A percentile compares a stretch with the other conserved stretches of the same genome.
Conservation (phyloP, 1,140 invertebrate species). For the Aporrectodea caliginosa region DNA sequence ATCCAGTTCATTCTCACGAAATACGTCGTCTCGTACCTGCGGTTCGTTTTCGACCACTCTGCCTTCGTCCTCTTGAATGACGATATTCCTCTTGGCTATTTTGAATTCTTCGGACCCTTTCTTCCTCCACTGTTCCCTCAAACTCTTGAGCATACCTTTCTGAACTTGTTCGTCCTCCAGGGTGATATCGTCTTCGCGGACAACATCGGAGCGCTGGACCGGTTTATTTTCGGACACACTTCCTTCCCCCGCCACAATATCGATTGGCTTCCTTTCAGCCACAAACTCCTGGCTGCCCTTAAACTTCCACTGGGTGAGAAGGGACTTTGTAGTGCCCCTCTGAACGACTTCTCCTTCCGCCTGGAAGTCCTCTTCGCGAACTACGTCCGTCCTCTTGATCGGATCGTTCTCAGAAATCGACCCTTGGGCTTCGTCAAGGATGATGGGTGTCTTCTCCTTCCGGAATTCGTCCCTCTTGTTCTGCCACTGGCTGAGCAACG, state of each 20-base stretch:
- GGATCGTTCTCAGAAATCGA: conserved; percentile 31
- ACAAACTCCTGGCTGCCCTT: neutral
- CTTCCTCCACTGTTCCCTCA: conserved; percentile 12
- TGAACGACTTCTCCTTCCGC: conserved; percentile 11
- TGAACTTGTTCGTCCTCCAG: neutral
- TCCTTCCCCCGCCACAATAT: neutral
- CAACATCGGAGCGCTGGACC: conserved; percentile 2
- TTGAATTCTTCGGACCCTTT: neutral
- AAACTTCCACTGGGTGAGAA: neutral
- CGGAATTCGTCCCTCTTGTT: conserved; percentile 13
- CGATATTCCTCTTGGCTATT: conserved; percentile 11
- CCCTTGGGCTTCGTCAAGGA: conserved; percentile 6
- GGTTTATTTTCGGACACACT: conserved; percentile 16
- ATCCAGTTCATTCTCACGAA: conserved; percentile 9
- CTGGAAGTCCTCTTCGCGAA: conserved; percentile 20
- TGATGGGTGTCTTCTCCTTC: neutral
- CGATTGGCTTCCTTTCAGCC: conserved; percentile 3
- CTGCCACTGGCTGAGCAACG: conserved; percentile 22
- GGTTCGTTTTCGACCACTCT: conserved; percentile 27
- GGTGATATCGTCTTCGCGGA: conserved; percentile 12
- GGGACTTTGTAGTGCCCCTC: neutral
- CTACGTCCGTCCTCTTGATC: conserved; percentile 15
- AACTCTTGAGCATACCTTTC: conserved; percentile 1
- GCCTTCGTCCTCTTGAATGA: conserved; percentile 23
- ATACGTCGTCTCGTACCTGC: conserved; percentile 11